Conservation (phyloP, 2,113 vertebrate species). For the Ailurus styani region DNA sequence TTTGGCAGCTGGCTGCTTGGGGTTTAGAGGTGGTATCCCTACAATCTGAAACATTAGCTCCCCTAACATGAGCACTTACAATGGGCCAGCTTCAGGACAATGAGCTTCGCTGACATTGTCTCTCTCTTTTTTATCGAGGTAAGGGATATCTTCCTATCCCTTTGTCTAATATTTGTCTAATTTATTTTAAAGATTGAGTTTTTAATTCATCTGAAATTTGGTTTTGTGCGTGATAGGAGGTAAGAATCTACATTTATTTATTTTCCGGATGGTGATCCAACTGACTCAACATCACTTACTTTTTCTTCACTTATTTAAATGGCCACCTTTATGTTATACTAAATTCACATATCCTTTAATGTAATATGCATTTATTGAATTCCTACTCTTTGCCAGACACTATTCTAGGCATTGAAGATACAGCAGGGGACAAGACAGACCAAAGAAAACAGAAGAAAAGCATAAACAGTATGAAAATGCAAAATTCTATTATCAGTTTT, state of each 20-base stretch:
- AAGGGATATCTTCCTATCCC: neutral
- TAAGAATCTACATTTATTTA: neutral
- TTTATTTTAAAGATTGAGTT: neutral
- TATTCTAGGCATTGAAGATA: neutral
- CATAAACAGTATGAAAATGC: neutral
- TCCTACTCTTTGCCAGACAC: neutral
- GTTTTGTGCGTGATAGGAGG: neutral
- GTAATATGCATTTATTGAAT: neutral
- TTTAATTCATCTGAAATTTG: conserved; percentile 14
- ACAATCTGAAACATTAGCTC: neutral
- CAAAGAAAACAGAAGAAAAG: neutral
- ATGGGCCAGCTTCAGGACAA: neutral
- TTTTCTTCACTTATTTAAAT: neutral
- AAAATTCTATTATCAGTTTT: neutral
- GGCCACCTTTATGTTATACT: neutral
- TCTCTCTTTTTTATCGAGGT: neutral
- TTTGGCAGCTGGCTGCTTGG: neutral
- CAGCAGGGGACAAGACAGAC: neutral
- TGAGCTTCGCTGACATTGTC: neutral
- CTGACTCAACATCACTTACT: too few species aligned
- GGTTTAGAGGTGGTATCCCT: neutral
- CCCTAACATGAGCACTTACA: neutral
- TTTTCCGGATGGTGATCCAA: neutral
- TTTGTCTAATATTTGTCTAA: neutral
- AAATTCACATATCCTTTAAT: neutral